Evolutionary conservation across 2,797 vertebrate species (phyloP), one percentile per base, ranked within the genome.

Genomic region (Psittacula derbiana): DNA sequence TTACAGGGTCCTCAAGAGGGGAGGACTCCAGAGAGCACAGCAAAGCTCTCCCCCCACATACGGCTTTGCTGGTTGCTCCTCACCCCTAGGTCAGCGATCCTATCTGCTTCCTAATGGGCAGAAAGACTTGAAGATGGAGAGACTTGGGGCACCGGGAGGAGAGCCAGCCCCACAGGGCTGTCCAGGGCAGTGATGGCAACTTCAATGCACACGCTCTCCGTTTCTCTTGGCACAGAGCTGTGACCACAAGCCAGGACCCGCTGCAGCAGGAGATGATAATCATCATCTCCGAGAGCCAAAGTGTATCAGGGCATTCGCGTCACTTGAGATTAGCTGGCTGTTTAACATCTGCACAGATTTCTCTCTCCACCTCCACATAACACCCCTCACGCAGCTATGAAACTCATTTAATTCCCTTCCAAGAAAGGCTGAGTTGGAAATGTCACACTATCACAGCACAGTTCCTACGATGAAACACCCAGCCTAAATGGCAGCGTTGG

Each of bases 381-480:
- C 91, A 95, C 91, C 92, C 53, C 76, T 83, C 19, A 21, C 4
- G 7, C 86, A 90, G 86, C 88, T 62, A 91, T 41, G 76, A 93
- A 95, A 88, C 55, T 90, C 73, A 79, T 81, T 73, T 80, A 86
- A 69, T 70, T 88, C 62, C 38, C 53, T 90, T 93, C 93, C 91
- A 96, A 92, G 96, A 86, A 93, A 90, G 75, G 86, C 93, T 90
- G 90, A 90, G 74, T 64, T 95, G 81, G 90, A 96, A 96, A 96
- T 96, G 93, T 91, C 95, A 95, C 94, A 81, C 79, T 79, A 83
- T 89, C 87, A 72, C 4, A 78, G 73, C 92, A 53, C 40, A 78
- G 40, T 90, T 91, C 80, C 78, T 55, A 52, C 36, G 19, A 49
- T 23, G 58, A 62, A 92, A 88, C 43, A 8, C 78, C 61, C 79